These are phyloP conservation scores for Conus ventricosus DNA, from an alignment of 1,140 invertebrate species.

Conservation along the genomic window DNA sequence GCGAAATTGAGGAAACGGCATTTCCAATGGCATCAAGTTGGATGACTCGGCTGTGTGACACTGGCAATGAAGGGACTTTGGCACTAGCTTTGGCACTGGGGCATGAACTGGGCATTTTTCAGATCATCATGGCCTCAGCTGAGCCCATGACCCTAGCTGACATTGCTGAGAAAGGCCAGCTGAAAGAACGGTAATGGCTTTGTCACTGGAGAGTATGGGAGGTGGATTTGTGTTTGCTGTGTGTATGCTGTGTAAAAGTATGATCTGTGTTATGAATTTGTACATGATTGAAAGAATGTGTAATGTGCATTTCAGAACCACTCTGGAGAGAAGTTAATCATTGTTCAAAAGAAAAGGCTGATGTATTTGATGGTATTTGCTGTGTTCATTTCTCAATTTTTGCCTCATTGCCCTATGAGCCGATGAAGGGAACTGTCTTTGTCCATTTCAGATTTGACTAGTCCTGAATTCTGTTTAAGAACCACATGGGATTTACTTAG, in stretches of 20 bases:
- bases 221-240: background rate
- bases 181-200: slow-evolving; percentile 32
- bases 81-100: slow-evolving; percentile 29
- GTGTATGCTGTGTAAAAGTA: too few relatives aligned
- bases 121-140: slow-evolving; percentile 26
- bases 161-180: slow-evolving; percentile 34
- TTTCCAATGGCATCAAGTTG: slow-evolving; percentile 4
- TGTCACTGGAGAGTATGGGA: background rate
- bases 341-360: too few relatives aligned
- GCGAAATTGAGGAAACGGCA: background rate
- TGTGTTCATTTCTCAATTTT: background rate
- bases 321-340: too few relatives aligned
- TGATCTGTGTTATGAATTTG: too few relatives aligned
- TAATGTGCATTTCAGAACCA: too few relatives aligned
- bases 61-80: slow-evolving; percentile 17
- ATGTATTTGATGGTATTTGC: background rate
- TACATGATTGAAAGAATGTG: too few relatives aligned
- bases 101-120: slow-evolving; percentile 35
- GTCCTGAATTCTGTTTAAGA: too few relatives aligned
- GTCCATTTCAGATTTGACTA: too few relatives aligned
- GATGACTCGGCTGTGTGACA: slow-evolving; percentile 12
- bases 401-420: too few relatives aligned
- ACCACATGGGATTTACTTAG: too few relatives aligned
- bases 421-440: too few relatives aligned
- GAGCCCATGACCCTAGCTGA: slow-evolving; percentile 27